These are phyloP conservation scores for Coluber constrictor DNA, from an alignment of 2,797 vertebrate species.

Conservation along the genomic window DNA sequence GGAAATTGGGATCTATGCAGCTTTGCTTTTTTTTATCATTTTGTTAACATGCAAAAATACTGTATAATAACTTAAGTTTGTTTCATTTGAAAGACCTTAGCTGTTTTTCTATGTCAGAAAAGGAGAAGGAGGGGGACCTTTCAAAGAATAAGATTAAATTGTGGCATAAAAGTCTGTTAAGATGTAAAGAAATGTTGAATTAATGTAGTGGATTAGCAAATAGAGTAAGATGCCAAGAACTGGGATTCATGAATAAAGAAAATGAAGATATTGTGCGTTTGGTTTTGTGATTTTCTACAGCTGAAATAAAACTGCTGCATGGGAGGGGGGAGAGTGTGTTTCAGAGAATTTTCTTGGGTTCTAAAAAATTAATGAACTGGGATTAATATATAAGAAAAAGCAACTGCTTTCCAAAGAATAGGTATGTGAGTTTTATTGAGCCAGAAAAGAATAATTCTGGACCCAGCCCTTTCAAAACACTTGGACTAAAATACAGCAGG, in stretches of 20 bases:
- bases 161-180: conserved; percentile 19
- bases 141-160: conserved; percentile 40
- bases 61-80: conserved; percentile 17
- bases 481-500: conserved; percentile 13
- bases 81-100: conserved; percentile 19
- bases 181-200: conserved; percentile 31
- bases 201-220: conserved; percentile 37
- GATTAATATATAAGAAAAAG: conserved; percentile 64
- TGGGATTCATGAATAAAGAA: conserved; percentile 33
- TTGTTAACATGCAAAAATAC: conserved; percentile 33
- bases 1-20: conserved; percentile 44
- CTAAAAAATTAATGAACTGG: conserved; percentile 72
- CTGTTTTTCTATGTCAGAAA: conserved; percentile 14
- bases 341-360: conserved; percentile 60
- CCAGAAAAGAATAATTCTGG: conserved; percentile 53
- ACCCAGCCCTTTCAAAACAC: conserved; percentile 14
- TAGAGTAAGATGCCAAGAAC: conserved; percentile 1
- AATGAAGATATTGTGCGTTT: conserved; percentile 41
- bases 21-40: conserved; percentile 39
- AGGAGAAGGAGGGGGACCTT: conserved; percentile 10
- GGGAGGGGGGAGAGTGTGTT: not conserved
- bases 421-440: conserved; percentile 16
- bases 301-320: conserved; percentile 56
- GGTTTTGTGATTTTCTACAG: conserved; percentile 43
- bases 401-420: conserved; percentile 36